Conservation (phyloP, 2,113 vertebrate genomes). For the Brachyhypopomus gauderio region DNA sequence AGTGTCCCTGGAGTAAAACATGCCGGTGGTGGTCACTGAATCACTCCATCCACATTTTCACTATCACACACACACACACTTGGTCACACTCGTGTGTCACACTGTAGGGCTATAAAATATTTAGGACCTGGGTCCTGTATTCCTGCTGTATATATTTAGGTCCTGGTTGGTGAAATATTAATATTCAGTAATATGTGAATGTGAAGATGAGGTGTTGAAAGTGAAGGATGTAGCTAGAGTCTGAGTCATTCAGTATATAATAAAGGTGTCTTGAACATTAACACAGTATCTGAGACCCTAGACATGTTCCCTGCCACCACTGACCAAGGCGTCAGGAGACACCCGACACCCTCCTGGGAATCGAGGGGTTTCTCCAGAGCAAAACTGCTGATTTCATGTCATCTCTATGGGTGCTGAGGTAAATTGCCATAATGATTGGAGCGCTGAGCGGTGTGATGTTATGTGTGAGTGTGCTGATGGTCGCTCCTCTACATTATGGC, state of each 20-base stretch:
- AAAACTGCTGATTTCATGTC: no score
- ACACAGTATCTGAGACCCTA: neutral
- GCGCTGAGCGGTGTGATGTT: no score
- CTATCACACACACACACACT: neutral
- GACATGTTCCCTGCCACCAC: no score
- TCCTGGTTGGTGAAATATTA: neutral
- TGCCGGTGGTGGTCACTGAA: neutral
- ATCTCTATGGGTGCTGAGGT: no score
- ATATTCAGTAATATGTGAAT: neutral
- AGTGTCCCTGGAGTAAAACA: slow-evolving; percentile 49
- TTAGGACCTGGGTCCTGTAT: neutral
- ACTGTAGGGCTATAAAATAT: neutral
- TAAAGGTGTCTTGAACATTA: neutral
- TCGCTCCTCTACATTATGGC: no score
- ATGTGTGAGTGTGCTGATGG: no score
- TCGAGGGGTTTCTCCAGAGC: no score
- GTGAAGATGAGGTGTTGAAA: neutral
- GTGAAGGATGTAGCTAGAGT: neutral
- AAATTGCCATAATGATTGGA: no score
- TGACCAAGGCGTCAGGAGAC: no score
- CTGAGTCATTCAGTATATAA: neutral
- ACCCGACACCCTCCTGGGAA: no score
- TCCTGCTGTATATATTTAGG: no score
- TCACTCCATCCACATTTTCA: slow-evolving; percentile 10
- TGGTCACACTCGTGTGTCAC: no score